A percentile compares a stretch with the other conserved stretches of the same genome.
Conservation (phyloP, 2,113 vertebrate genomes). For the Cyanoderma ruficeps region DNA sequence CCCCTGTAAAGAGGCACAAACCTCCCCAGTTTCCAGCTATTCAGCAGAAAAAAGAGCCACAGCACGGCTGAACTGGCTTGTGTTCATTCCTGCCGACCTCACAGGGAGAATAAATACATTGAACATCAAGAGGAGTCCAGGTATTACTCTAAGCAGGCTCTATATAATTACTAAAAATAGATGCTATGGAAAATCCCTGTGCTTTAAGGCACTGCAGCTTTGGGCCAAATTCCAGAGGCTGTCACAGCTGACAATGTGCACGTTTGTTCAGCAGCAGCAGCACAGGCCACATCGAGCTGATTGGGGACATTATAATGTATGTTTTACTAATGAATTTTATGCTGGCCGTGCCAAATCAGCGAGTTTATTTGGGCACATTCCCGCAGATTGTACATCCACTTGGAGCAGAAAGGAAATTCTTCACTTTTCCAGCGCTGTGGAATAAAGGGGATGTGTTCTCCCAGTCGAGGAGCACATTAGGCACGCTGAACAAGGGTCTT, state of each 20-base stretch:
- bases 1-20: not conserved
- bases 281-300: not conserved
- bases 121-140: slow-evolving; percentile 38
- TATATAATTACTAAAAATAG: slow-evolving; percentile 55
- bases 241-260: slow-evolving; percentile 50
- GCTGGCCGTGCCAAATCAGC: slow-evolving; percentile 23
- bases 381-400: not conserved
- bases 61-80: not conserved
- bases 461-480: not conserved
- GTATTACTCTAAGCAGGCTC: slow-evolving; percentile 34
- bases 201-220: slow-evolving; percentile 6
- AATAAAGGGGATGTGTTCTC: slow-evolving; percentile 44
- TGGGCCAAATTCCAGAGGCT: slow-evolving; percentile 45
- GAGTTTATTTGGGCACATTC: slow-evolving; percentile 52
- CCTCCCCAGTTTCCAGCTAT: not conserved
- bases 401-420: slow-evolving; percentile 27
- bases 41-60: not conserved
- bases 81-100: slow-evolving; percentile 24
- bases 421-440: not conserved
- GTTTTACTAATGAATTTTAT: slow-evolving; percentile 43
- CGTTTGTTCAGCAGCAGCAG: slow-evolving; percentile 40
- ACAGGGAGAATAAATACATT: slow-evolving; percentile 51
- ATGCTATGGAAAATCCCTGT: slow-evolving; percentile 48
- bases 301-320: not conserved
- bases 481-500: not conserved